phyloP scores from a whole-genome alignment of 2,888 invertebrate genomes.

The Emmelina monodactyla region DNA sequence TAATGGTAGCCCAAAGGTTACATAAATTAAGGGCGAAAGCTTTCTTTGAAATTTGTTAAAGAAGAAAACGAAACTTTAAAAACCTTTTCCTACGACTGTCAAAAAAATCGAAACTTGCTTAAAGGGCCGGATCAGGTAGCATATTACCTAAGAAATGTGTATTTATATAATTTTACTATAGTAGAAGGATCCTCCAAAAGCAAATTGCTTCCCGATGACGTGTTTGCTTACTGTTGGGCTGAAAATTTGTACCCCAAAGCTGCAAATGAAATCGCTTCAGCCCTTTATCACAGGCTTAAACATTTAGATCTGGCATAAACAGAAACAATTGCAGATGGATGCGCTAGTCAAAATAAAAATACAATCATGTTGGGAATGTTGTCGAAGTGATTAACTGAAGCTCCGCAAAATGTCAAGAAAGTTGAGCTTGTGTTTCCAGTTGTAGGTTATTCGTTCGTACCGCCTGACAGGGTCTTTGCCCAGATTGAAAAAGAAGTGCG shows the following conservation, averaged over 20 bases:
- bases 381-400: constrained; percentile 16
- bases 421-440: constrained; percentile 16
- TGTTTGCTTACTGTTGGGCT: constrained; percentile 7
- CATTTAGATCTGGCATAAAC: neutral
- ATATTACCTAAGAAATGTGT: constrained; percentile 11
- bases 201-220: constrained; percentile 5
- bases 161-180: constrained; percentile 11
- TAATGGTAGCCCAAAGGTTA: constrained; percentile 4
- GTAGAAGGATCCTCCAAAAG: constrained; percentile 10
- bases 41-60: constrained; percentile 7
- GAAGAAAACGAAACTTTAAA: constrained; percentile 2
- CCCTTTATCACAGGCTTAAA: neutral
- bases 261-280: constrained; percentile 1
- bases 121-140: constrained; percentile 13
- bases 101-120: constrained; percentile 12
- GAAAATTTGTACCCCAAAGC: neutral
- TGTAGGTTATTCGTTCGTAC: constrained; percentile 21
- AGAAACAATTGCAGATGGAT: constrained; percentile 5
- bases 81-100: constrained; percentile 12
- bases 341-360: constrained; percentile 22
- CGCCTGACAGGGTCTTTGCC: constrained; percentile 21
- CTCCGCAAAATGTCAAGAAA: constrained; percentile 13
- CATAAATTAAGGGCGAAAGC: constrained; percentile 10
- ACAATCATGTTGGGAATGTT: constrained; percentile 18
- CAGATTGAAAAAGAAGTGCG: constrained; percentile 18